Evolutionary conservation across 2,113 vertebrate species (phyloP).

Genomic region (Xiphophorus maculatus): DNA sequence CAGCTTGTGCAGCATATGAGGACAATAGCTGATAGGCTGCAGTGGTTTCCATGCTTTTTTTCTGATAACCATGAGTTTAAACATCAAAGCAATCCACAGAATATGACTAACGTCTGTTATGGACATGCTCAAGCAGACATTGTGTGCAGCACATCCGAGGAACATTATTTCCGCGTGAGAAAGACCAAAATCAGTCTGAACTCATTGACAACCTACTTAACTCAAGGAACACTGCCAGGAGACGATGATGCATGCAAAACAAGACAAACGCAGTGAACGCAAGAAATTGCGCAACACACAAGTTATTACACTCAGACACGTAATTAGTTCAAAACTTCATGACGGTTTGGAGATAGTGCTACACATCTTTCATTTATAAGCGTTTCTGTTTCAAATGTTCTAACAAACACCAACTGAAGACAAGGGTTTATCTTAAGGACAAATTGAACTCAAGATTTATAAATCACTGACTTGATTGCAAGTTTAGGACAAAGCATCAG

Average conservation of each 20-base stretch:
- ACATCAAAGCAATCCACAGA: not conserved
- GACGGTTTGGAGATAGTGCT: not conserved
- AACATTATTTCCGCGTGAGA: not conserved
- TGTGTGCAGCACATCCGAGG: not conserved
- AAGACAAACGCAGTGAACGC: not conserved
- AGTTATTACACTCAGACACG: not conserved
- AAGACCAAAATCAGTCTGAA: not conserved
- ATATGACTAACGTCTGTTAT: not conserved
- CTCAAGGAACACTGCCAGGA: not conserved
- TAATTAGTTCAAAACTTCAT: not conserved
- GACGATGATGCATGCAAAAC: slow-evolving; percentile 6
- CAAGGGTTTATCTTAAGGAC: not conserved
- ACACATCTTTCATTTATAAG: not conserved
- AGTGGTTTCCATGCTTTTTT: slow-evolving; percentile 5
- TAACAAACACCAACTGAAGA: not conserved
- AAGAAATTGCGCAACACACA: not conserved
- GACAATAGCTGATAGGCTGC: slow-evolving; percentile 54
- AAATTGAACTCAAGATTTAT: not conserved
- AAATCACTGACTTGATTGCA: not conserved
- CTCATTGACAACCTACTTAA: not conserved
- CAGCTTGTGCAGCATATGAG: slow-evolving; percentile 39
- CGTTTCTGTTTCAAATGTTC: not conserved
- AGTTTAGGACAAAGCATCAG: not conserved
- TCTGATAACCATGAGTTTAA: not conserved
- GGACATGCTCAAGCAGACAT: not conserved